phyloP scores from a whole-genome alignment of 2,888 invertebrate genomes.

The Magallana nippona region DNA sequence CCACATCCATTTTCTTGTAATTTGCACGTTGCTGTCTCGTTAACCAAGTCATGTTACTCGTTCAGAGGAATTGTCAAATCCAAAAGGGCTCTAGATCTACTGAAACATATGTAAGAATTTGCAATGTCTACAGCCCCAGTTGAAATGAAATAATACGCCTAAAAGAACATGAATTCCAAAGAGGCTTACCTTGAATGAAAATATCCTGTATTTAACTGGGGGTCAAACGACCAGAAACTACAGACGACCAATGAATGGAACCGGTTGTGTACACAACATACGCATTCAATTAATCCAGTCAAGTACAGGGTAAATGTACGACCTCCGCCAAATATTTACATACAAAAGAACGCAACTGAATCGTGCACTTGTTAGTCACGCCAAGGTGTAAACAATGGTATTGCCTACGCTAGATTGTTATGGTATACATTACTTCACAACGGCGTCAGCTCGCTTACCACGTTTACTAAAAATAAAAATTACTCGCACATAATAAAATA shows the following conservation, averaged over 20 bases:
- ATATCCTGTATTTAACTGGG: background rate
- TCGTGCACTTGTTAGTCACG: background rate
- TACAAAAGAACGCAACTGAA: background rate
- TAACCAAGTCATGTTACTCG: background rate
- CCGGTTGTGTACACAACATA: background rate
- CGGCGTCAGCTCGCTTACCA: too few species aligned
- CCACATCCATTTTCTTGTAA: conserved; percentile 83
- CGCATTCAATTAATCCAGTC: conserved; percentile 5
- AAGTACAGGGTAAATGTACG: conserved; percentile 4
- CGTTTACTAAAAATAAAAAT: too few species aligned
- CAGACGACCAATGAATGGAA: conserved; percentile 14
- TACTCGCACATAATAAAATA: too few species aligned
- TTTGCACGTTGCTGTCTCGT: conserved; percentile 14
- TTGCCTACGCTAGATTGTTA: too few species aligned
- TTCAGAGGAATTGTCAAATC: background rate
- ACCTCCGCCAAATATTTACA: background rate
- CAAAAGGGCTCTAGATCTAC: background rate
- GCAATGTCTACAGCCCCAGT: background rate
- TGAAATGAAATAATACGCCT: background rate
- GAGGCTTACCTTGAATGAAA: background rate
- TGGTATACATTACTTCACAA: too few species aligned
- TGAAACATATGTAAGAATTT: background rate
- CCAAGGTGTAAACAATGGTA: background rate
- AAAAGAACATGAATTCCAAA: background rate
- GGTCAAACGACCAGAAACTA: background rate